Evolutionary conservation across 2,888 invertebrate genomes (phyloP).

Genomic region (Metellina segmentata): DNA sequence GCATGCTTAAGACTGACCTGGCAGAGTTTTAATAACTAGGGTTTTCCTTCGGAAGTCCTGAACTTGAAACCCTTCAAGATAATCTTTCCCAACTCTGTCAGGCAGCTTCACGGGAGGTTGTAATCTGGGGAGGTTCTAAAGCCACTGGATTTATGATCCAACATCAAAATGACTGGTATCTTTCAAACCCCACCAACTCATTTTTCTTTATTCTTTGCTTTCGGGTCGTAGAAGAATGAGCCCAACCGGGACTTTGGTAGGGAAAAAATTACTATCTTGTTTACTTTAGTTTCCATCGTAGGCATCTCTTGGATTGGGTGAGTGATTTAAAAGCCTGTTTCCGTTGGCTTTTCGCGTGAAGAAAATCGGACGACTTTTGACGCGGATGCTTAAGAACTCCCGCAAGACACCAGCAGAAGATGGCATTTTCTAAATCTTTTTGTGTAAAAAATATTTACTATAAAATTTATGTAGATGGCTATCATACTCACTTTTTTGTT

Average conservation of each 20-base stretch:
- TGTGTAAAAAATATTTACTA: too few relatives aligned
- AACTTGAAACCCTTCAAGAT: neutral
- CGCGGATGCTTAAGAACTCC: constrained; percentile 9
- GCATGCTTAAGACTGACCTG: neutral
- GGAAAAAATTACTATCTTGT: constrained; percentile 3
- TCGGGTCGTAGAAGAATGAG: constrained; percentile 40
- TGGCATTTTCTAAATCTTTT: neutral
- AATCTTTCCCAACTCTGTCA: neutral
- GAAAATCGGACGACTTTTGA: neutral
- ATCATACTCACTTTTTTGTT: too few relatives aligned
- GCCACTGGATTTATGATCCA: constrained; percentile 31
- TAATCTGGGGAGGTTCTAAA: constrained; percentile 6
- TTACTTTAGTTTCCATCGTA: constrained; percentile 3
- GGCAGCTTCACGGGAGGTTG: neutral
- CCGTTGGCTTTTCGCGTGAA: constrained; percentile 34
- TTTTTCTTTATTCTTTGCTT: constrained; percentile 23
- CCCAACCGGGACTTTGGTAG: constrained; percentile 49
- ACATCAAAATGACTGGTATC: constrained; percentile 32
- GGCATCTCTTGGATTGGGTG: constrained; percentile 25
- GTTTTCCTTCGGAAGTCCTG: constrained; percentile 16
- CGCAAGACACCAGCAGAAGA: neutral
- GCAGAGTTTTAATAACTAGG: constrained; percentile 8
- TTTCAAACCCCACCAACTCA: constrained; percentile 49
- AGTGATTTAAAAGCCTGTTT: constrained; percentile 70
- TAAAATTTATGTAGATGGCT: too few relatives aligned